Evolutionary conservation across 1,140 invertebrate species (phyloP).

Genomic region (Bombus difficillimus): DNA sequence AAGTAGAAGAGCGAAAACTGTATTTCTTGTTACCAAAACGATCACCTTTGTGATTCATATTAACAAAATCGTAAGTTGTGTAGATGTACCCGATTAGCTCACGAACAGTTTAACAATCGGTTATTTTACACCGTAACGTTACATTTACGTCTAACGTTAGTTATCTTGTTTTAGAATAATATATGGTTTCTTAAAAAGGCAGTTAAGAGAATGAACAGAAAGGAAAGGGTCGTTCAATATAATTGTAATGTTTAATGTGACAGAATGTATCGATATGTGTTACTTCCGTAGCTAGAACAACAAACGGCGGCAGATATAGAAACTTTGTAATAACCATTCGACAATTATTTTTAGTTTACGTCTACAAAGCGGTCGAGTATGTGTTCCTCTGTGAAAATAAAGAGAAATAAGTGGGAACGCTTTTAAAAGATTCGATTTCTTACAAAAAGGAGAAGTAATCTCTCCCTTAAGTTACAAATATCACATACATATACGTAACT

Average conservation of each 20-base stretch:
- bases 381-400: not conserved
- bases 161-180: not conserved
- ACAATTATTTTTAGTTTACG: not conserved
- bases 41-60: conserved; percentile 2
- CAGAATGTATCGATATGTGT: not conserved
- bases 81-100: not conserved
- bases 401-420: not conserved
- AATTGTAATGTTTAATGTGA: not conserved
- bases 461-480: not conserved
- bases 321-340: not conserved
- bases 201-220: not conserved
- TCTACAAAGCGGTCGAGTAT: not conserved
- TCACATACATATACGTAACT: not conserved
- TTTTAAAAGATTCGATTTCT: not conserved
- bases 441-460: not conserved
- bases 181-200: not conserved
- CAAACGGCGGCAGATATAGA: not conserved
- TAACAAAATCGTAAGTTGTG: not conserved
- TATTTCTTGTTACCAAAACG: conserved; percentile 1
- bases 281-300: not conserved
- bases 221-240: not conserved
- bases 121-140: not conserved
- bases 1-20: not conserved
- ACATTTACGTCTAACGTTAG: not conserved
- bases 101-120: not conserved